These are phyloP conservation scores for Sanderia malayensis DNA, from an alignment of 30 jellyfish, hydroid and myxozoan species.

Conservation along the genomic window DNA sequence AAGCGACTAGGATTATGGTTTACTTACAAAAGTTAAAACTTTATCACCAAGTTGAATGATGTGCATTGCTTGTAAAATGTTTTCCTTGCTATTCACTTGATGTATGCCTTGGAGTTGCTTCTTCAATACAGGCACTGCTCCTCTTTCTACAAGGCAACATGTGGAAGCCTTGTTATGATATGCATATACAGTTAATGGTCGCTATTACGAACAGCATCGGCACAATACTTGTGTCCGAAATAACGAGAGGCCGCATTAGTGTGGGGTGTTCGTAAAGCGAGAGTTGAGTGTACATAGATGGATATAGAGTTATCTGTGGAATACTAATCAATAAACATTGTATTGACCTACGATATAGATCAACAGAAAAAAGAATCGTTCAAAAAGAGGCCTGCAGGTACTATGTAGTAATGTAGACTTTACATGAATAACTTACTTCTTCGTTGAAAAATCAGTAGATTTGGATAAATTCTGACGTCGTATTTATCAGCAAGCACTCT, in stretches of 20 bases:
- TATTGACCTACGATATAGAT: not conserved
- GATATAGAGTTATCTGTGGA: not conserved
- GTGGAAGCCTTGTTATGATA: too few species aligned
- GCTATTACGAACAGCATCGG: too few species aligned
- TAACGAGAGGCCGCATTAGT: too few species aligned
- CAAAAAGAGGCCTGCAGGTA: not conserved
- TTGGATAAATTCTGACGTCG: not conserved
- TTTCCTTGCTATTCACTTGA: not conserved
- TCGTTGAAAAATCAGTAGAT: not conserved
- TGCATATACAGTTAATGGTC: too few species aligned
- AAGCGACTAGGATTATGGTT: not conserved
- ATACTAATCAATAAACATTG: not conserved
- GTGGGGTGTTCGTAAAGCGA: not conserved
- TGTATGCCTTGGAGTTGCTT: not conserved
- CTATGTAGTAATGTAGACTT: too few species aligned
- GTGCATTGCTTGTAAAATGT: not conserved
- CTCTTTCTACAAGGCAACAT: not conserved
- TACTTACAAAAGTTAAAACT: not conserved
- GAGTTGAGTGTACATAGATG: not conserved
- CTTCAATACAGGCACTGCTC: not conserved
- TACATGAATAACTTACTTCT: slow-evolving; percentile 1
- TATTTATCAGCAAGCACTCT: not conserved
- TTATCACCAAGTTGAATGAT: not conserved
- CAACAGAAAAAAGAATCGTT: not conserved
- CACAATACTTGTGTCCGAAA: too few species aligned